Conservation (phyloP, 2,113 vertebrate species). For the Calidris pygmaea region DNA sequence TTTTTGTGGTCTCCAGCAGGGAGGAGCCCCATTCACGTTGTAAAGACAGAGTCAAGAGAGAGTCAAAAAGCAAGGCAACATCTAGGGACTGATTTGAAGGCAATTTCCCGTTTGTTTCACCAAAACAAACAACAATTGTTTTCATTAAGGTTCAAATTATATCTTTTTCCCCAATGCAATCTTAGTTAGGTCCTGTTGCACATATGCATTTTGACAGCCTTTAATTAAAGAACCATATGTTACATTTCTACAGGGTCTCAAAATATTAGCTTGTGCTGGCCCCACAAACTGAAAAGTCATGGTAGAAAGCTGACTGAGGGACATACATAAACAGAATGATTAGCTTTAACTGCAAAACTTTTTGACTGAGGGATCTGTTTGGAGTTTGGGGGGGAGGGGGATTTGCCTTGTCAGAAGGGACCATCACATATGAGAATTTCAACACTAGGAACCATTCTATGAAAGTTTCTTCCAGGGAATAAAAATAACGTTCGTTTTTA, state of each 20-base stretch:
- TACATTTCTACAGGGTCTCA: neutral
- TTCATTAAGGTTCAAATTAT: neutral
- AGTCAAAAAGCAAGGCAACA: neutral
- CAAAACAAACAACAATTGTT: neutral
- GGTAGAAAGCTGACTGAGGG: neutral
- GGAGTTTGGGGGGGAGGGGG: neutral
- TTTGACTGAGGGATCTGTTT: neutral
- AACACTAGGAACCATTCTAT: neutral
- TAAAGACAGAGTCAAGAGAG: neutral
- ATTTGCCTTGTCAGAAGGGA: neutral
- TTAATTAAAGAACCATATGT: constrained; percentile 25
- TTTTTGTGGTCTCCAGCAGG: neutral
- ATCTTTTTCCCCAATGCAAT: neutral
- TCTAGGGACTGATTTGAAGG: neutral
- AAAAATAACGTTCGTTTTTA: neutral
- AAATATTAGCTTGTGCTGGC: neutral
- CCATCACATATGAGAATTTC: neutral
- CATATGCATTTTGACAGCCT: neutral
- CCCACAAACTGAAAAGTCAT: neutral
- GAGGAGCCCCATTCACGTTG: neutral
- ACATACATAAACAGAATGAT: neutral
- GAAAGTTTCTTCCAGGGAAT: neutral
- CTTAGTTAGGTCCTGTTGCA: neutral
- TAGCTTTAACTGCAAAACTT: neutral
- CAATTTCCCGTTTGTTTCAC: neutral